Evolutionary conservation across 2,113 vertebrate genomes (phyloP).

Genomic region (Strix uralensis): DNA sequence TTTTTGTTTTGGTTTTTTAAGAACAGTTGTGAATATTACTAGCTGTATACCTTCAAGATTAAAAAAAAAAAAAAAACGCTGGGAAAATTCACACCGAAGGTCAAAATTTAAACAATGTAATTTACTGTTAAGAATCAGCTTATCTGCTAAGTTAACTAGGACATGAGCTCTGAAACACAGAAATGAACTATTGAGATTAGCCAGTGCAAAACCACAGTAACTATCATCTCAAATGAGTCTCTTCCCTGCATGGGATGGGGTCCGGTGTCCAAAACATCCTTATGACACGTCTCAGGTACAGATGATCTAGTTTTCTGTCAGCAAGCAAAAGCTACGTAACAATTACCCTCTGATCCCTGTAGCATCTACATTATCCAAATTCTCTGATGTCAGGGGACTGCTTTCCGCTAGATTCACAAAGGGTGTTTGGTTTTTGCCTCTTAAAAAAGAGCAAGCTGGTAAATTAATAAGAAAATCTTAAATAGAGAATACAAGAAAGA

Average conservation of each 20-base stretch:
- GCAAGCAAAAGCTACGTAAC: background rate
- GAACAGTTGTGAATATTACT: background rate
- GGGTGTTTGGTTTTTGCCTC: background rate
- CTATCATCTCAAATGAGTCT: background rate
- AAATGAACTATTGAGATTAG: background rate
- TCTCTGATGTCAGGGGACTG: background rate
- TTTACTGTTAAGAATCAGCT: background rate
- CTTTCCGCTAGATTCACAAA: background rate
- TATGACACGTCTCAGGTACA: background rate
- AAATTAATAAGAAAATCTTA: background rate
- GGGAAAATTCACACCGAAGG: background rate
- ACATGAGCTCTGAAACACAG: background rate
- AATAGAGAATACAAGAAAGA: background rate
- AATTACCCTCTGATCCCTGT: background rate
- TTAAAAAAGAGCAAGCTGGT: background rate
- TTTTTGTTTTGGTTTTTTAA: background rate
- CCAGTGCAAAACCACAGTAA: background rate
- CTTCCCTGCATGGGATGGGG: background rate
- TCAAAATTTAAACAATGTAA: background rate
- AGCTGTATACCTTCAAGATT: background rate
- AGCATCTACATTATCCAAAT: background rate
- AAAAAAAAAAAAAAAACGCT: background rate
- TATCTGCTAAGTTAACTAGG: background rate
- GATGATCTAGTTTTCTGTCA: background rate
- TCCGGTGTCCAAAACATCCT: background rate